Conservation (phyloP, 2,888 invertebrate species). For the Fragum whitleyi region DNA sequence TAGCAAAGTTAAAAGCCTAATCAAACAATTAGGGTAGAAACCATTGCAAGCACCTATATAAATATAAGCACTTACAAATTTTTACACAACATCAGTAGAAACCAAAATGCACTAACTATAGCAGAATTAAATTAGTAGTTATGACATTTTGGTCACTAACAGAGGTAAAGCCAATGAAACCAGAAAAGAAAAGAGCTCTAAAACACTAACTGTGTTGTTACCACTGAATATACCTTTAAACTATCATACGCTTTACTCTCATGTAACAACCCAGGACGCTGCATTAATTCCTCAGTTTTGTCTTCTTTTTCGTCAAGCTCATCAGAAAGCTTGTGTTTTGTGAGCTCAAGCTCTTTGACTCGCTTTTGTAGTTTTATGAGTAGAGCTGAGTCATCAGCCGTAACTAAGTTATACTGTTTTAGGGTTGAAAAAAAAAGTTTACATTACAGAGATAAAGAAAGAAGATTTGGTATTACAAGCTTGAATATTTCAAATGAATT, state of each 20-base stretch:
- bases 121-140: too few relatives aligned
- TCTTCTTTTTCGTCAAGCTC: conserved; percentile 91
- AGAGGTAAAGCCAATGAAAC: too few relatives aligned
- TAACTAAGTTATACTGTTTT: conserved; percentile 68
- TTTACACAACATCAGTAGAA: too few relatives aligned
- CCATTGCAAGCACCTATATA: too few relatives aligned
- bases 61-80: too few relatives aligned
- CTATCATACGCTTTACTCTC: conserved; percentile 62
- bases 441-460: too few relatives aligned
- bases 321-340: conserved; percentile 91
- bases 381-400: conserved; percentile 87
- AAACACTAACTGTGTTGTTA: background rate
- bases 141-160: too few relatives aligned
- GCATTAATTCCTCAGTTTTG: conserved; percentile 72
- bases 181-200: background rate
- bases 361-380: conserved; percentile 91
- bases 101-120: too few relatives aligned
- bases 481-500: background rate
- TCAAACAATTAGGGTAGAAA: background rate
- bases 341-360: conserved; percentile 78
- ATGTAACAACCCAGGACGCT: conserved; percentile 33
- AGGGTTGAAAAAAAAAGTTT: conserved; percentile 2
- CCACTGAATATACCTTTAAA: conserved; percentile 65
- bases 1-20: background rate
- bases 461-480: background rate